A percentile compares a stretch with the other conserved stretches of the same genome.
phyloP scores from a whole-genome alignment of 1,140 invertebrate species.

The Penaeus chinensis region DNA sequence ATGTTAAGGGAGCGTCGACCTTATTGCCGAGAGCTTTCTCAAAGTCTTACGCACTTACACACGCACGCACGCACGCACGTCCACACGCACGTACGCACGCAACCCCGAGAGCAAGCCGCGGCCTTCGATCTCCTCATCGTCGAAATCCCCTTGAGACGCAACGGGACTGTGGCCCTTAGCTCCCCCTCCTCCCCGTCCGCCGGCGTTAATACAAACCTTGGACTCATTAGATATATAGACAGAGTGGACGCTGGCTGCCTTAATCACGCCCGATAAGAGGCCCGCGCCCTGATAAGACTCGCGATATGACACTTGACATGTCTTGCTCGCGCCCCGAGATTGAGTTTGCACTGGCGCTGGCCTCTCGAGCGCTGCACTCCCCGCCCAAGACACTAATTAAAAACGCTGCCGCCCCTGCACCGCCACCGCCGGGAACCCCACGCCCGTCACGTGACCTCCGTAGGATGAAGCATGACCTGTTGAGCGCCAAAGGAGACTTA shows the following conservation, averaged over 20 bases:
- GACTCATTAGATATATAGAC: neutral
- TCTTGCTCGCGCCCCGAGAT: constrained; percentile 40
- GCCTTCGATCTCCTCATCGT: too few species aligned
- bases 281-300: constrained; percentile 6
- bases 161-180: too few species aligned
- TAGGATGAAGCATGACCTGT: too few species aligned
- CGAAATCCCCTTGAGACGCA: too few species aligned
- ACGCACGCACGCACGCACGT: neutral
- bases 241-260: constrained; percentile 40
- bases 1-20: neutral
- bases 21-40: neutral
- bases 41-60: neutral
- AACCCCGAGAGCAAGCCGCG: neutral
- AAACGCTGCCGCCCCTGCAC: neutral
- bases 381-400: constrained; percentile 37
- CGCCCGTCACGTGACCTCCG: too few species aligned
- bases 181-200: neutral
- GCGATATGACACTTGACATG: constrained; percentile 39
- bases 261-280: constrained; percentile 47
- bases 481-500: too few species aligned
- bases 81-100: neutral
- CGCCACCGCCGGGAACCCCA: too few species aligned
- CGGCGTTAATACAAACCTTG: neutral
- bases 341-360: constrained; percentile 17
- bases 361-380: neutral